phyloP scores from a whole-genome alignment of 1,140 invertebrate species.

The Anoplophora glabripennis region DNA sequence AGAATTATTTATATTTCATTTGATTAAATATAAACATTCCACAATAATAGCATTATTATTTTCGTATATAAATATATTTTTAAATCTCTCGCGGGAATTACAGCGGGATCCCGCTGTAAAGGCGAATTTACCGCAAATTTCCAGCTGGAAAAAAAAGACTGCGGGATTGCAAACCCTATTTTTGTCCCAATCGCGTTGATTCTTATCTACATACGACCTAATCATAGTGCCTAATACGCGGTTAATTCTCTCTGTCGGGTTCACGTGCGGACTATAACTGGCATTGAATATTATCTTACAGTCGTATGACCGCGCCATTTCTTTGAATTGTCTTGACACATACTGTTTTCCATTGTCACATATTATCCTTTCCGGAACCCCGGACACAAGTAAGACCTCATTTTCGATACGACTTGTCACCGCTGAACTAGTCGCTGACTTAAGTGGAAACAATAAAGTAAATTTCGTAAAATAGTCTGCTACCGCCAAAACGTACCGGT shows the following conservation, averaged over 20 bases:
- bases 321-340: conserved; percentile 10
- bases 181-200: conserved; percentile 47
- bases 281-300: too few species aligned
- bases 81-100: too few species aligned
- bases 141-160: too few species aligned
- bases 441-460: conserved; percentile 15
- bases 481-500: conserved; percentile 43
- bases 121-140: too few species aligned
- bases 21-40: too few species aligned
- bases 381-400: too few species aligned
- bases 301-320: neutral
- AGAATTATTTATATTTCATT: too few species aligned
- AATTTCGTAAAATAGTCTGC: conserved; percentile 29
- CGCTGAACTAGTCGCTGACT: conserved; percentile 4
- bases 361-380: neutral
- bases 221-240: conserved; percentile 45
- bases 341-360: conserved; percentile 31
- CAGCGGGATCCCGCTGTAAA: too few species aligned
- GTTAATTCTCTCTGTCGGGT: conserved; percentile 28
- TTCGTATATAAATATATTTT: too few species aligned
- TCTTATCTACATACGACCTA: conserved; percentile 36
- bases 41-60: too few species aligned
- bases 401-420: neutral
- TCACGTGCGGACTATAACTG: too few species aligned
- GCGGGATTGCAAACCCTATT: too few species aligned